Conservation (phyloP, 2,797 vertebrate species). For the Notolabrus celidotus region DNA sequence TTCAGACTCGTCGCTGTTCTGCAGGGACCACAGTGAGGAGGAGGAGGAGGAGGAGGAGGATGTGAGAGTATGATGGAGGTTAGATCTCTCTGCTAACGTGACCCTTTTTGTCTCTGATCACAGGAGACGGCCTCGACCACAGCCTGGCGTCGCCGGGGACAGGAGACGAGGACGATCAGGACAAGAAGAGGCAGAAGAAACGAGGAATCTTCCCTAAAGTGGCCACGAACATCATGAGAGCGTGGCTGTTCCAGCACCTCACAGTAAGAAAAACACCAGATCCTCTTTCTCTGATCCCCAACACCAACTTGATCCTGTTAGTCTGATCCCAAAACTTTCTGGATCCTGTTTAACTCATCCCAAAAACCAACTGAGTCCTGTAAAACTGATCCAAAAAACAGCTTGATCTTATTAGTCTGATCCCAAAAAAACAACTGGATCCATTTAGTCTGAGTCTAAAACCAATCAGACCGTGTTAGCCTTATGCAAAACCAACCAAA, state of each 20-base stretch:
- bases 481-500: no score
- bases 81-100: constrained; percentile 30
- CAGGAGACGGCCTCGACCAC: constrained; percentile 95
- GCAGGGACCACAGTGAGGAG: constrained; percentile 47
- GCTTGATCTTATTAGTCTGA: no score
- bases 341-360: no score
- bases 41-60: constrained; percentile 57
- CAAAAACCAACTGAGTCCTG: no score
- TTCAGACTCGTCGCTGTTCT: constrained; percentile 59
- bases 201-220: constrained; percentile 95
- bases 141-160: constrained; percentile 95
- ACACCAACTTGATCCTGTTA: no score
- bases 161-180: constrained; percentile 96
- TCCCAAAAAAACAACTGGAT: no score
- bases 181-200: constrained; percentile 98
- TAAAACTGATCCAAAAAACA: no score
- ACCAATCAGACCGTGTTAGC: no score
- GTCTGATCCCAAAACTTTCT: not conserved
- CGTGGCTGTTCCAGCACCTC: constrained; percentile 95
- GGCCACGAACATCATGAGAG: constrained; percentile 85
- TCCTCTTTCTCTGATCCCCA: not conserved
- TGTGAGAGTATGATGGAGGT: constrained; percentile 49
- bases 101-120: constrained; percentile 72
- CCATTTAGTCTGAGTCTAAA: no score
- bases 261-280: constrained; percentile 86